Percentiles rank a stretch among this genome's conserved stretches.
Conservation (phyloP, 2,113 vertebrate genomes). For the Salvelinus alpinus region DNA sequence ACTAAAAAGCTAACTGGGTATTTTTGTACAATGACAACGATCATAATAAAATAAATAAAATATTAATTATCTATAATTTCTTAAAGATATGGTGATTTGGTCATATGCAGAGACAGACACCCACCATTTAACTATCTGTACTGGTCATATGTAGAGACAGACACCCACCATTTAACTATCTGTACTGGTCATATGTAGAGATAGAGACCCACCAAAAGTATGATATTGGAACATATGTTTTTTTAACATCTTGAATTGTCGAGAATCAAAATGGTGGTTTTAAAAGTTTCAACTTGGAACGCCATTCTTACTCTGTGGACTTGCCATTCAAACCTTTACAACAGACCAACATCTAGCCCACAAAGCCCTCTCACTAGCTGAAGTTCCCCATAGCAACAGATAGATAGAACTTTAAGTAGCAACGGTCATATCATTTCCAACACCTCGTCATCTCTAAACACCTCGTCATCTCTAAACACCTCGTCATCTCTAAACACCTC, state of each 20-base stretch:
- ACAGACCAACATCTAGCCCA: not conserved
- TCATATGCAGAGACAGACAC: constrained; percentile 4
- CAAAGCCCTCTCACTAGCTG: not conserved
- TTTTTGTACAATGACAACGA: constrained; percentile 82
- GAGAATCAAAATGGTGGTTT: constrained; percentile 10
- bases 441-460: no score
- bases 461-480: no score
- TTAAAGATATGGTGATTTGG: constrained; percentile 78
- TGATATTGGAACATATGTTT: not conserved
- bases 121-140: no score
- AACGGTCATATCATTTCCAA: not conserved
- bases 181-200: constrained; percentile 25
- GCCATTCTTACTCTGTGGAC: constrained; percentile 10
- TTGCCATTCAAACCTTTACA: constrained; percentile 16
- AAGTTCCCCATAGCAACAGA: not conserved
- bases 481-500: no score
- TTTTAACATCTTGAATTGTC: not conserved
- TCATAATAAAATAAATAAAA: constrained; percentile 91
- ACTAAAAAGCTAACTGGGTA: constrained; percentile 64
- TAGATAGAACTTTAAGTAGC: constrained; percentile 18
- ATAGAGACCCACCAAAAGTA: constrained; percentile 4
- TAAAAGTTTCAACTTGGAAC: constrained; percentile 26
- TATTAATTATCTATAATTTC: constrained; percentile 61
- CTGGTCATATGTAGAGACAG: constrained; percentile 25
- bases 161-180: no score